Evolutionary conservation across 1,140 invertebrate species (phyloP), one percentile per base, ranked within the genome.

Genomic region (Atta cephalotes): DNA sequence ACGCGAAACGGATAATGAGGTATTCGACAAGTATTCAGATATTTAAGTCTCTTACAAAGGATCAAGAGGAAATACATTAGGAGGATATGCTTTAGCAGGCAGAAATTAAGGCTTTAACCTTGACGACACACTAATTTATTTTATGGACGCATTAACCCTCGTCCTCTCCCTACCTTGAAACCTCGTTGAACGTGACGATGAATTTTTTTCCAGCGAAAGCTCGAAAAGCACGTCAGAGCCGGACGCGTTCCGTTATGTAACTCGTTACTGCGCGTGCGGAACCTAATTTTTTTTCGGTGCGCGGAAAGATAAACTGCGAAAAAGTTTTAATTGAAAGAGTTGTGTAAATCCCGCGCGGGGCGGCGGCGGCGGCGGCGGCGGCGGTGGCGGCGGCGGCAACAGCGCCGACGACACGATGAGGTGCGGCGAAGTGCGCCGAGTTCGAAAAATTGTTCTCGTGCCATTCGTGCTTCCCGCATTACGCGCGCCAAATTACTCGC

Each of bases 301-400:
- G 71, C 63, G 66, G 53, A 49, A 87, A 90, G 89, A 90, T 85
- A 87, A 90, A 90, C 78, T 82, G 82, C 60, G 72, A 72, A 86
- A 88, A 90, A 91, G 82, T 91, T 91, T 91, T 91, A 91, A 91
- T 91, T 91, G 90, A 88, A 90, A 90, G 90, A 91, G 90, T 91
- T 91, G 82, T 80, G 78, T 85, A 85, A 86, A 90, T 90, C 87
- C 87, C 66, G 49, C 28, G 49, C 62, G 56, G 31, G 31, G 49
- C 45, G 78, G 68, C 77, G 78, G 63, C 71, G n/a, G 56, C 35
- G 35, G 18, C 51, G 53, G 53, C 53, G 53, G 56, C 71, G n/a
- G 56, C 35, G 35, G 18, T 16, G 53, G 53, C 53, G 53, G 56
- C 56, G 56, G 68, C 51, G 51, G 28, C n/a, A 0, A 66, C 45